These are phyloP conservation scores for Spodoptera picta DNA, from an alignment of 2,888 invertebrate genomes.

Conservation along the genomic window DNA sequence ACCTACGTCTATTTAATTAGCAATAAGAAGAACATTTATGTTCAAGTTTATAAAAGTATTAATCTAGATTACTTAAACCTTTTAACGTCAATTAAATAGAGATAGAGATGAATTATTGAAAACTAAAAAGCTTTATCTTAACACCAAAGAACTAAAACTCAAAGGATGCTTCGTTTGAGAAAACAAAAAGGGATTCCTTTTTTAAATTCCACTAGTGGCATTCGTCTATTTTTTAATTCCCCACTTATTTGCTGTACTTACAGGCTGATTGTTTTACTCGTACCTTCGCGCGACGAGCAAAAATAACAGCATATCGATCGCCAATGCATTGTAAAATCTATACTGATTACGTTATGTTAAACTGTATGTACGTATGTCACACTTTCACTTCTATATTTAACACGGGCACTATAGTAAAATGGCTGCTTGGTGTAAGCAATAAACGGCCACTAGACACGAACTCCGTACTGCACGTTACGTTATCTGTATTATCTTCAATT, in stretches of 20 bases:
- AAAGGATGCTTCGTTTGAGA: too few species aligned
- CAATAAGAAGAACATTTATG: too few species aligned
- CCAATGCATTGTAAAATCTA: constrained; percentile 57
- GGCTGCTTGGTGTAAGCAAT: constrained; percentile 2
- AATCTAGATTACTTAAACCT: too few species aligned
- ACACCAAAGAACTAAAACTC: too few species aligned
- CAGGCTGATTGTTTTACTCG: constrained; percentile 31
- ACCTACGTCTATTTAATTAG: too few species aligned
- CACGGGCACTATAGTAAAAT: constrained; percentile 9
- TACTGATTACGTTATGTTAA: background rate
- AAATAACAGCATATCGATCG: constrained; percentile 55
- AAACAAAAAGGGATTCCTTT: background rate
- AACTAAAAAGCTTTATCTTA: too few species aligned
- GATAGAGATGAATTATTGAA: too few species aligned
- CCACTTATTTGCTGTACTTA: constrained; percentile 38
- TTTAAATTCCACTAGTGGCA: background rate
- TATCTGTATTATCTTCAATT: constrained; percentile 38
- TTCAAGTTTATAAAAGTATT: too few species aligned
- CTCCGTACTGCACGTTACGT: constrained; percentile 5
- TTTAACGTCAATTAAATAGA: too few species aligned
- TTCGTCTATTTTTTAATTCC: background rate
- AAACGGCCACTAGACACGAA: constrained; percentile 17
- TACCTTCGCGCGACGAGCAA: constrained; percentile 28
- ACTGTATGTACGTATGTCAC: background rate
- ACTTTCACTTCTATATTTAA: constrained; percentile 11